Conservation (phyloP, 2,113 vertebrate genomes). For the Trogon surrucura region DNA sequence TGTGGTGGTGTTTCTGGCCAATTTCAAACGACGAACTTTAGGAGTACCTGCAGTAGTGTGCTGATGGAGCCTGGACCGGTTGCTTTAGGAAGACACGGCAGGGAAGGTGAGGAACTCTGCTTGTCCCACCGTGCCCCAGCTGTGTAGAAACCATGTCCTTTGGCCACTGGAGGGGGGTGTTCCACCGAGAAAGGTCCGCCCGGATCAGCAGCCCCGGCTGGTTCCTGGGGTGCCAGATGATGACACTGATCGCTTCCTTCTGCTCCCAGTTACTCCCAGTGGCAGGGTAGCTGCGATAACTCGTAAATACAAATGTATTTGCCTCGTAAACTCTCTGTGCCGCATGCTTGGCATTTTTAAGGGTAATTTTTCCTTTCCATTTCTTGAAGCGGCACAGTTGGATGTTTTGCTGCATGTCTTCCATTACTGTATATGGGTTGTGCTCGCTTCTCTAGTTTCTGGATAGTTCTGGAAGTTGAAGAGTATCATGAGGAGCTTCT, state of each 20-base stretch:
- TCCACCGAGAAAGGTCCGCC: neutral
- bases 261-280: conserved; percentile 36
- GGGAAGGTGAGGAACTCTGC: neutral
- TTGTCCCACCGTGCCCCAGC: rapidly evolving
- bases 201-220: neutral
- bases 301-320: conserved; percentile 38
- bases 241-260: neutral
- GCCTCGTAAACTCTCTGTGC: neutral
- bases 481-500: neutral
- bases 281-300: conserved; percentile 12
- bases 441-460: neutral
- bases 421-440: neutral
- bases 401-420: neutral
- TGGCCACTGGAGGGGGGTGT: conserved; percentile 62
- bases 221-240: neutral
- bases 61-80: neutral
- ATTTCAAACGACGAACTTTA: neutral
- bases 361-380: neutral
- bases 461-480: neutral
- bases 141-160: neutral
- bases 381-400: neutral
- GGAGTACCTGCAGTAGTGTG: neutral
- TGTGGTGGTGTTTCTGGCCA: neutral
- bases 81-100: neutral
- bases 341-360: neutral